Evolutionary conservation across 2,888 invertebrate genomes (phyloP), one percentile per base, ranked within the genome.

Genomic region (Cyclophora albipunctata): DNA sequence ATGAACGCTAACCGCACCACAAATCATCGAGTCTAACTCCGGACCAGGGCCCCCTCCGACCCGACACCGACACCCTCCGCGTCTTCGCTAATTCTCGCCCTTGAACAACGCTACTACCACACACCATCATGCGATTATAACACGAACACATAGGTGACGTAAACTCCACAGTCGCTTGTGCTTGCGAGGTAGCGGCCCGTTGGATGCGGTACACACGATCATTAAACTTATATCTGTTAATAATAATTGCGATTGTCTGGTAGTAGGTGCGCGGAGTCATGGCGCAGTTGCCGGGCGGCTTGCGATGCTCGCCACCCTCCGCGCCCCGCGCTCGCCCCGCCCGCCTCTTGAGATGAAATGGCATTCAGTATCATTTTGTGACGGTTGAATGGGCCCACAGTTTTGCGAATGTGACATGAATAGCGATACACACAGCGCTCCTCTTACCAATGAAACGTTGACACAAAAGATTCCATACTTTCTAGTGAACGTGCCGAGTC

Each of bases 211-310:
- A 78, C 77, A 78, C 75, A 77, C 80, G 77, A 78, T 82, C 81
- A 82, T 84, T 82, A 83, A 82, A 81, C 78, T 76, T 82, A 80
- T 80, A 81, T 82, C 81, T 79, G 84, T 81, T 84, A 83, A 84
- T 84, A 84, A 83, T 84, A 84, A 85, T 84, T 85, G 75, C 79
- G 81, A 84, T 84, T 84, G 84, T 84, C 84, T 83, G 82, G 77
- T 71, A 71, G 81, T 82, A 81, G 78, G 81, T 83, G 83, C 81
- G 80, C 81, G 74, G 68, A 83, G 81, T 81, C 80, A 78, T 80
- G 77, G 82, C 83, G 84, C 83, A 79, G 84, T 84, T 82, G 81
- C 78, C 70, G 71, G 73, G 78, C 75, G 71, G 69, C 66, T 65
- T 58, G 66, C 49, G 62, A 60, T 52, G 51, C 51, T 40, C 49